Conservation (phyloP, 1,140 invertebrate genomes). For the Sitobion miscanthi region DNA sequence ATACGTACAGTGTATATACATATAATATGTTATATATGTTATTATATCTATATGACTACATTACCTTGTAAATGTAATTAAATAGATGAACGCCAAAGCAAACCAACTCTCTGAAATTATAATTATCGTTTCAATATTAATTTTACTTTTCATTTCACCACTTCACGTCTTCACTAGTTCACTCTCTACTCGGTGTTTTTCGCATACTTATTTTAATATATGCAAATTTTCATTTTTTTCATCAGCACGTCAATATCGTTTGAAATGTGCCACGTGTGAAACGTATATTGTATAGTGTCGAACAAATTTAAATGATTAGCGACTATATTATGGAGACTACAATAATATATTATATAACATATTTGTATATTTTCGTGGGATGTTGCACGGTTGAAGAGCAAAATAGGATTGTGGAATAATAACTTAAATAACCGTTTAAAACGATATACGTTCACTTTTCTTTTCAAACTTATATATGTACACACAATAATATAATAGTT, state of each 20-base stretch:
- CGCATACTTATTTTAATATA: background rate
- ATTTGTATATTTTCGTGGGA: background rate
- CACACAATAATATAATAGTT: constrained; percentile 9
- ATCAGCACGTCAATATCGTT: background rate
- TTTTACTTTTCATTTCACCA: background rate
- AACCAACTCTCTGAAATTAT: background rate
- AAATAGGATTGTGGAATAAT: background rate
- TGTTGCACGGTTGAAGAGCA: background rate
- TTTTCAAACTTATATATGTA: constrained; percentile 19
- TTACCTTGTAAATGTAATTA: constrained; percentile 27
- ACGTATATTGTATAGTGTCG: background rate
- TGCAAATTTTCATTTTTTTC: background rate
- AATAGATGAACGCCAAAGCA: background rate
- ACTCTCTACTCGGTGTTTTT: background rate
- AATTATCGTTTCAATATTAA: constrained; percentile 3
- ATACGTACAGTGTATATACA: background rate
- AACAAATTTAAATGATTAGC: background rate
- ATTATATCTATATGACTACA: background rate
- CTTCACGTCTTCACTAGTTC: background rate
- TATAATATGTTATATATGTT: background rate
- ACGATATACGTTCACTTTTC: background rate
- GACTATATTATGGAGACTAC: too few relatives aligned
- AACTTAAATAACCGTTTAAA: background rate
- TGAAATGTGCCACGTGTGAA: background rate
- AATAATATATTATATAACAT: background rate